Evolutionary conservation across 2,888 invertebrate genomes (phyloP).

Genomic region (Hemithea aestivaria): DNA sequence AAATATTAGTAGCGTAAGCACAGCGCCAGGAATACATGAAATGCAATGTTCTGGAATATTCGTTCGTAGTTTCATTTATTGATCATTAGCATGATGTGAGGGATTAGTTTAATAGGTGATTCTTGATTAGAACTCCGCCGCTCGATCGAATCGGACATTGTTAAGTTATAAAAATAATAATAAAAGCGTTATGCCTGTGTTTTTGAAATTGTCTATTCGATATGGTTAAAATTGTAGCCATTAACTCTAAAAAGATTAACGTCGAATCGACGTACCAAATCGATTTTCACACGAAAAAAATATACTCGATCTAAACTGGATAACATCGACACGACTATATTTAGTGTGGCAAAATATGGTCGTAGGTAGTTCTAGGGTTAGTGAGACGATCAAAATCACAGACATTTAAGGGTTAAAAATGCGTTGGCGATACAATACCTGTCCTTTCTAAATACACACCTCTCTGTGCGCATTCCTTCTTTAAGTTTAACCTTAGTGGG

Average conservation of each 20-base stretch:
- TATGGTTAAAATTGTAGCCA: no score
- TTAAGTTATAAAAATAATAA: conserved; percentile 24
- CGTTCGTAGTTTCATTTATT: conserved; percentile 19
- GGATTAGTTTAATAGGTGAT: conserved; percentile 42
- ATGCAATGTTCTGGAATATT: conserved; percentile 6
- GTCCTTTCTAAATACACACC: conserved; percentile 87
- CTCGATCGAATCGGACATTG: conserved; percentile 16
- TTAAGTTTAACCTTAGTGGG: conserved; percentile 90
- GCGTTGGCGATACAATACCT: conserved; percentile 81
- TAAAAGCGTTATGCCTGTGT: conserved; percentile 55
- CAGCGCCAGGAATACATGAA: conserved; percentile 51
- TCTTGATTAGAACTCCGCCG: conserved; percentile 26
- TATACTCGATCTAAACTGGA: no score
- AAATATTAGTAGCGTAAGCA: conserved; percentile 60
- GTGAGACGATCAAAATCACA: conserved; percentile 47
- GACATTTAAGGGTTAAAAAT: conserved; percentile 76
- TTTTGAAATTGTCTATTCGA: conserved; percentile 37
- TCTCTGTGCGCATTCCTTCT: conserved; percentile 96
- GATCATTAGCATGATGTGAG: conserved; percentile 31
- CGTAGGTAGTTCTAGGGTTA: neutral
- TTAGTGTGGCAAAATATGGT: conserved; percentile 1
- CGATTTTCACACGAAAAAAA: no score
- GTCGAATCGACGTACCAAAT: no score
- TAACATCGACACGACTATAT: no score
- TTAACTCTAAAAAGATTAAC: no score